Percentiles rank a stretch among this genome's conserved stretches.
phyloP scores from a whole-genome alignment of 2,888 invertebrate genomes.

The Amphipyra tragopoginis region DNA sequence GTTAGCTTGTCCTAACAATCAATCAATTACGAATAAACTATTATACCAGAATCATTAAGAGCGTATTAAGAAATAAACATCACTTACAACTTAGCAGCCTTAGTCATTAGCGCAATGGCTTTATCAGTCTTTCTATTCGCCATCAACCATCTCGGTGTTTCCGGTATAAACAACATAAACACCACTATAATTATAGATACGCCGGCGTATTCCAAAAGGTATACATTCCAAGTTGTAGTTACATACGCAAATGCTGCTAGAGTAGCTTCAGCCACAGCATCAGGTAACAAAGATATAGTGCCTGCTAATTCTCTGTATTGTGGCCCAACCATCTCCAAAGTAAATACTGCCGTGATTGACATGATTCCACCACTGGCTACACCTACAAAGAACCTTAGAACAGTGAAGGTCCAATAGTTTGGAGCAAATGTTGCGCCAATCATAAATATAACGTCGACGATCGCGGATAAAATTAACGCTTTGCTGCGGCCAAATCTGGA shows the following conservation, averaged over 20 bases:
- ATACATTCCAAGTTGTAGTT: slow-evolving; percentile 68
- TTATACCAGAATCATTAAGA: neutral
- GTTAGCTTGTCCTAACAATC: too few relatives aligned
- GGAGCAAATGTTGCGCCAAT: slow-evolving; percentile 91
- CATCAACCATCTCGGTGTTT: slow-evolving; percentile 78
- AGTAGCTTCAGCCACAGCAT: slow-evolving; percentile 62
- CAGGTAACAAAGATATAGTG: slow-evolving; percentile 61
- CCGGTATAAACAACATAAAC: slow-evolving; percentile 67
- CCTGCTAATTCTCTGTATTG: slow-evolving; percentile 77
- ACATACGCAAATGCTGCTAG: slow-evolving; percentile 69
- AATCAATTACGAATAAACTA: neutral
- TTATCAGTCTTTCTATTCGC: slow-evolving; percentile 66
- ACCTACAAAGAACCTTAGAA: slow-evolving; percentile 91
- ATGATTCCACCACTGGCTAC: slow-evolving; percentile 93
- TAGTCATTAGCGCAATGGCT: slow-evolving; percentile 65
- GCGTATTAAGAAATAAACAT: neutral
- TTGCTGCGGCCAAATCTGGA: slow-evolving; percentile 82
- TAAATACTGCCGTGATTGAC: slow-evolving; percentile 83
- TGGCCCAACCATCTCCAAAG: slow-evolving; percentile 90
- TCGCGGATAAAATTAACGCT: slow-evolving; percentile 91
- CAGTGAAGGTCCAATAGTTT: slow-evolving; percentile 87
- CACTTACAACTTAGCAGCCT: slow-evolving; percentile 73
- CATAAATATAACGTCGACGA: slow-evolving; percentile 91
- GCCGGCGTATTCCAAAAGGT: slow-evolving; percentile 60
- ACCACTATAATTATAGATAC: slow-evolving; percentile 61